phyloP scores from a whole-genome alignment of 2,888 invertebrate genomes.

The Ctenicera cuprea region DNA sequence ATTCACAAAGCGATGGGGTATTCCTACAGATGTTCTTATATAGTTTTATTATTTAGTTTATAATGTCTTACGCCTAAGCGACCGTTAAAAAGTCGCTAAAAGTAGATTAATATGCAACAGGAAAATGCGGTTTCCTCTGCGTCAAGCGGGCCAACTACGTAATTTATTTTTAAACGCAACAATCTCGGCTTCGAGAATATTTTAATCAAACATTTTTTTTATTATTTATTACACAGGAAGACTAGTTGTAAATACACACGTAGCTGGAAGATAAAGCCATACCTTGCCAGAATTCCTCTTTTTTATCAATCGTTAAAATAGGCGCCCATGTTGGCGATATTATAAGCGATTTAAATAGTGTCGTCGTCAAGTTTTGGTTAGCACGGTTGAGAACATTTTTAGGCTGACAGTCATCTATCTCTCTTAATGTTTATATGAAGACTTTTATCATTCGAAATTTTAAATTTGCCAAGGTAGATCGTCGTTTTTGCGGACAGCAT shows the following conservation, averaged over 20 bases:
- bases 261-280: slow-evolving; percentile 30
- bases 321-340: too few relatives aligned
- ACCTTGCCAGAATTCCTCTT: slow-evolving; percentile 42
- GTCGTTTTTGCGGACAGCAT: slow-evolving; percentile 34
- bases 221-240: slow-evolving; percentile 30
- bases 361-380: slow-evolving; percentile 4
- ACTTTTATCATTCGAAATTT: slow-evolving; percentile 40
- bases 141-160: neutral
- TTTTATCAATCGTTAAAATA: too few relatives aligned
- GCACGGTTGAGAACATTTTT: slow-evolving; percentile 15
- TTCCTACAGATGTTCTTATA: slow-evolving; percentile 28
- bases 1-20: slow-evolving; percentile 30
- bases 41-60: slow-evolving; percentile 3
- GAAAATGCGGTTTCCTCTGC: slow-evolving; percentile 33
- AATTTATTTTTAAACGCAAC: slow-evolving; percentile 3
- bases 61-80: neutral
- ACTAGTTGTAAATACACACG: slow-evolving; percentile 12
- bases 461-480: slow-evolving; percentile 29
- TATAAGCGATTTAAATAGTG: neutral
- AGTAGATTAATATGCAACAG: slow-evolving; percentile 17
- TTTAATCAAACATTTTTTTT: neutral
- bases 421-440: slow-evolving; percentile 63
- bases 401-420: slow-evolving; percentile 69
- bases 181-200: too few relatives aligned
- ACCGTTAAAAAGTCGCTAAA: neutral